Evolutionary conservation across 1,140 invertebrate species (phyloP).

Genomic region (Cotesia vestalis): DNA sequence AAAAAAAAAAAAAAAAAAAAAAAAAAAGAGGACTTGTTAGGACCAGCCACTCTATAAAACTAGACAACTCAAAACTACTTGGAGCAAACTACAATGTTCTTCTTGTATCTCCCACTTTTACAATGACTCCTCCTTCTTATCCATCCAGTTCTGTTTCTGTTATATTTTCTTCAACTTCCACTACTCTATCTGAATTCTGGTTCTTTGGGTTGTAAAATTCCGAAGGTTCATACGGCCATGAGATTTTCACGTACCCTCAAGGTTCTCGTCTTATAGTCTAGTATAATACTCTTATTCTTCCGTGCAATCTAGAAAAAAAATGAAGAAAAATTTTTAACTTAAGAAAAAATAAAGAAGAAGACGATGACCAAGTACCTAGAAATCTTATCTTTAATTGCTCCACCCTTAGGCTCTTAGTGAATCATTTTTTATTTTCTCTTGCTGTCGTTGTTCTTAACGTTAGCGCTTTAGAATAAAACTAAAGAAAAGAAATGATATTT

Average conservation of each 20-base stretch:
- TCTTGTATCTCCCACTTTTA: conserved; percentile 17
- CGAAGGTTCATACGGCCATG: conserved; percentile 19
- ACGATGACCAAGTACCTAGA: conserved; percentile 15
- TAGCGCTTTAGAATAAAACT: too few relatives aligned
- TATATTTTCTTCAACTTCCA: conserved; percentile 4
- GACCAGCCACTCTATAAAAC: conserved; percentile 43
- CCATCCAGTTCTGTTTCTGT: conserved; percentile 13
- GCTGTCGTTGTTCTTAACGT: not conserved
- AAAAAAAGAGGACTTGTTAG: conserved; percentile 48
- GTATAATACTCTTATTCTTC: not conserved
- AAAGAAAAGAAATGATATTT: too few relatives aligned
- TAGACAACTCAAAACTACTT: conserved; percentile 40
- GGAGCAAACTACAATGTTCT: conserved; percentile 21
- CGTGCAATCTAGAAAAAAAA: not conserved
- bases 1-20: conserved; percentile 22
- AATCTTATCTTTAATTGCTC: conserved; percentile 21
- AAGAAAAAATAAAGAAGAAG: conserved; percentile 4
- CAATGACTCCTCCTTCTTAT: conserved; percentile 20
- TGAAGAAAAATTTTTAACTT: conserved; percentile 7
- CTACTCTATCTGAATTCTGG: conserved; percentile 10
- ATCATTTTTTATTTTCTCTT: conserved; percentile 10
- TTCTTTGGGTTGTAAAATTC: conserved; percentile 10
- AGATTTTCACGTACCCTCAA: conserved; percentile 23
- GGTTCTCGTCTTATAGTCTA: conserved; percentile 11
- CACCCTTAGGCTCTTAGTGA: conserved; percentile 6